Base-by-base conservation (phyloP, 2,888 invertebrate genomes). In the Oscheius sp. region DNA sequence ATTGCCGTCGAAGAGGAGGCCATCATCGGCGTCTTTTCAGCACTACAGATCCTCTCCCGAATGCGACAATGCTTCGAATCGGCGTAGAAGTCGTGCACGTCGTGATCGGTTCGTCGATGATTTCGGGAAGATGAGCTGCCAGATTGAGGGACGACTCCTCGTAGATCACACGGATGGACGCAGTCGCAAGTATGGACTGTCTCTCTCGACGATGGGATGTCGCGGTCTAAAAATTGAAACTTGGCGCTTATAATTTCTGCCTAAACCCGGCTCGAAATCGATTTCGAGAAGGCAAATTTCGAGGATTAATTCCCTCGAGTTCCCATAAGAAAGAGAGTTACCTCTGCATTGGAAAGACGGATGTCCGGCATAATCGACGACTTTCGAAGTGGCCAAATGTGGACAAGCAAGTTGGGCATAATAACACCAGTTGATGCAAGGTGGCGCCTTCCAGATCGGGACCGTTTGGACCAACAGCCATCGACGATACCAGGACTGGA, bases 391-490 rank as follows among this genome's bases (percentile, higher is more conserved):
- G 25, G 85, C 85, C 6, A 85, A 72, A 74, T 85, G 85, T 17
- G 85, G 85, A 69, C 85, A 85, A 1, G 85, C 85, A 33, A 85
- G 75, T 63, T 85, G 85, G 3, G 85, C 83, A 66, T 86, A 85
- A 66, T 83, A 86, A 61, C 85, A 85, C 85, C 85, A 85, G 66
- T 86, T 86, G 70, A 86, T 81, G 67, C 85, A 85, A 23, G 84
- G 80, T 27, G 68, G 65, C 3, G 53, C 50, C 29, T 50, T 58
- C 80, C 80, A 81, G 5, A 81, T 68, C 20, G 71, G 57, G 8
- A 79, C 58, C 23, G 72, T 57, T 33, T 79, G 77, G 3, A 79
- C 74, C 39, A 79, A 48, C 65, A 84, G 69, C 85, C 85, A 86
- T 55, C 86, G 82, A 10, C 83, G 79, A 70, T 85, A 85, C 85